phyloP scores from a whole-genome alignment of 2,797 vertebrate genomes.

The Zonotrichia albicollis region DNA sequence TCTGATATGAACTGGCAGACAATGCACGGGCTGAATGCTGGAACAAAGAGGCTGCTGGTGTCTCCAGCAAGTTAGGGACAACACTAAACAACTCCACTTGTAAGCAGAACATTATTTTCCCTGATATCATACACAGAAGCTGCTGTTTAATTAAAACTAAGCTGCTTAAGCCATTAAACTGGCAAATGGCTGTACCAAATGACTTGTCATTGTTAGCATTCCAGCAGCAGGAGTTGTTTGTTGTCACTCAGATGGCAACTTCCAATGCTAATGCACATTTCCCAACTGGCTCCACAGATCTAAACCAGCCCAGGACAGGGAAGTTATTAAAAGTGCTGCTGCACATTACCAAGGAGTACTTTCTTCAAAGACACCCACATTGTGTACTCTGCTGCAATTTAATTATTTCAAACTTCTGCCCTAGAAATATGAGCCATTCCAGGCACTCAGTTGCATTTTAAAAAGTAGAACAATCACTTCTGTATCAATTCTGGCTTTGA shows the following conservation, averaged over 20 bases:
- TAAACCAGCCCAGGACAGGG: neutral
- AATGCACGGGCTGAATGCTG: neutral
- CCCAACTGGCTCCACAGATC: conserved; percentile 17
- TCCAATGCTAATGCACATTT: neutral
- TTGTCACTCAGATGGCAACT: conserved; percentile 13
- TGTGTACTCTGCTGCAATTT: neutral
- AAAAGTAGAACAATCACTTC: neutral
- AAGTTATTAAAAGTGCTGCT: conserved; percentile 19
- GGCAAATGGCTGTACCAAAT: conserved; percentile 56
- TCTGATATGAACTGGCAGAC: neutral
- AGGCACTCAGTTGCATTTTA: neutral
- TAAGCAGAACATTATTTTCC: conserved; percentile 28
- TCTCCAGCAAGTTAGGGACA: conserved; percentile 19
- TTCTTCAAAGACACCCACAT: neutral
- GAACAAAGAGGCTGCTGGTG: neutral
- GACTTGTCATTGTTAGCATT: conserved; percentile 34
- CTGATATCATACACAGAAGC: conserved; percentile 35
- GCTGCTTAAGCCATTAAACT: conserved; percentile 63
- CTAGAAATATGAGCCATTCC: neutral
- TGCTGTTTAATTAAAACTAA: conserved; percentile 65
- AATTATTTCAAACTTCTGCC: neutral
- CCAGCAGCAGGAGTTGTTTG: conserved; percentile 22
- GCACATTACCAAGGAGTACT: neutral
- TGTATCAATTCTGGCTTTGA: neutral
- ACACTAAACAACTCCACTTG: neutral